phyloP scores from a whole-genome alignment of 2,797 vertebrate genomes.

The Steatocranus sp. region DNA sequence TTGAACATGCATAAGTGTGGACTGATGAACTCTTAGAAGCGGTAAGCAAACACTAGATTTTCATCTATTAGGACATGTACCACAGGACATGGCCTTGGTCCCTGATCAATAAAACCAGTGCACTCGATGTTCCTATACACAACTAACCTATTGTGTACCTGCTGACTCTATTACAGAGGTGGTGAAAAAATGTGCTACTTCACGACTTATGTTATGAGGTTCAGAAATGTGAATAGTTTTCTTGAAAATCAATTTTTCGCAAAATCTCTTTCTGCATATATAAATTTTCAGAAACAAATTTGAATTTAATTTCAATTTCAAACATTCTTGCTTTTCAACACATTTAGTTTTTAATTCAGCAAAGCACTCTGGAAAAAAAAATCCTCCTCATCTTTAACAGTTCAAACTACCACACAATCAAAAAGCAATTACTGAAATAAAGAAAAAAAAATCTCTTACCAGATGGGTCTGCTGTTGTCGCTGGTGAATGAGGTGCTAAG shows the following conservation, averaged over 20 bases:
- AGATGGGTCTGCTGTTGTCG: constrained; percentile 1
- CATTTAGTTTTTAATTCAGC: not conserved
- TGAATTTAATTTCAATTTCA: not conserved
- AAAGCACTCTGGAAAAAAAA: not conserved
- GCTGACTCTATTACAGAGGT: not conserved
- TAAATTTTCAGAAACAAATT: not conserved
- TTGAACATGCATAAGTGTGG: constrained; percentile 36
- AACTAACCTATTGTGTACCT: not conserved
- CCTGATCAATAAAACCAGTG: constrained; percentile 38
- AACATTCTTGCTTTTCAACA: not conserved
- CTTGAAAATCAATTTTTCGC: not conserved
- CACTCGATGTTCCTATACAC: not conserved
- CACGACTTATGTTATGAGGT: not conserved
- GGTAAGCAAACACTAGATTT: constrained; percentile 49
- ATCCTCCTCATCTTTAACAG: not conserved
- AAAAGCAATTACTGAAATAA: not conserved
- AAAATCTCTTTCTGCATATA: not conserved
- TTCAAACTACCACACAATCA: not conserved
- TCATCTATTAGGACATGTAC: constrained; percentile 33
- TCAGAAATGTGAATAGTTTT: not conserved
- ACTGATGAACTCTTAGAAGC: constrained; percentile 51
- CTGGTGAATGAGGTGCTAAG: constrained; percentile 16
- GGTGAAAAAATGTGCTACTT: not conserved
- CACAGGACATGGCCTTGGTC: constrained; percentile 58
- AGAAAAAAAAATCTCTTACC: constrained; percentile 49